Evolutionary conservation across 2,113 vertebrate species (phyloP).

Genomic region (Tychaedon coryphoeus): DNA sequence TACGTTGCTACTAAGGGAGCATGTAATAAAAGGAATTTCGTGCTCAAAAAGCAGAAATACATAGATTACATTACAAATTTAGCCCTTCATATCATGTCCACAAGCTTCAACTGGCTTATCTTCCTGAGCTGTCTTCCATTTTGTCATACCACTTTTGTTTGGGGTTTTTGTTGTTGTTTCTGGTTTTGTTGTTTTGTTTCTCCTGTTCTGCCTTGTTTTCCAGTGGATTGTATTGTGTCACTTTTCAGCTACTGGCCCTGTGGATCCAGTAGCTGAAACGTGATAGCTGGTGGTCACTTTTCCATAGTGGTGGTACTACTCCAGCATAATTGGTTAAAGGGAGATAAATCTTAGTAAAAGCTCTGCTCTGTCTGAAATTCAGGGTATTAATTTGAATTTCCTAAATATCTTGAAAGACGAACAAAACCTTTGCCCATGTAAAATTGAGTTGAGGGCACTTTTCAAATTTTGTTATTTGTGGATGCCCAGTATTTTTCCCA

Average conservation of each 20-base stretch:
- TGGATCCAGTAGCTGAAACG: slow-evolving; percentile 15
- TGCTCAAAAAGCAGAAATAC: not conserved
- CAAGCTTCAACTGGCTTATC: not conserved
- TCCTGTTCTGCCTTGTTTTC: not conserved
- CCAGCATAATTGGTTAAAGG: slow-evolving; percentile 9
- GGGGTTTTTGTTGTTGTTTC: not conserved
- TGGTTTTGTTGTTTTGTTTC: not conserved
- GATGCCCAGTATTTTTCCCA: not conserved
- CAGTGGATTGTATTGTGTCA: not conserved
- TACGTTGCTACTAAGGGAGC: not conserved
- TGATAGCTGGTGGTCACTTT: slow-evolving; percentile 20
- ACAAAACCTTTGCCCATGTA: not conserved
- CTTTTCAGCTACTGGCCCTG: not conserved
- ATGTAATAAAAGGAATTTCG: not conserved
- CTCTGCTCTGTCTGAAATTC: slow-evolving; percentile 17
- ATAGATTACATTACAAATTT: not conserved
- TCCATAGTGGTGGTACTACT: slow-evolving; percentile 12
- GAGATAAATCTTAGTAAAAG: not conserved
- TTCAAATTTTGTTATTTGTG: not conserved
- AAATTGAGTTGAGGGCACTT: not conserved
- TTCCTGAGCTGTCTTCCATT: slow-evolving; percentile 42
- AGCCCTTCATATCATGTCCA: not conserved
- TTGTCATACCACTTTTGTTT: not conserved
- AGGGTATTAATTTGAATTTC: slow-evolving; percentile 40
- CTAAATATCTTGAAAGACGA: not conserved